phyloP scores from a whole-genome alignment of 2,113 vertebrate species.

The Hydropotes inermis region DNA sequence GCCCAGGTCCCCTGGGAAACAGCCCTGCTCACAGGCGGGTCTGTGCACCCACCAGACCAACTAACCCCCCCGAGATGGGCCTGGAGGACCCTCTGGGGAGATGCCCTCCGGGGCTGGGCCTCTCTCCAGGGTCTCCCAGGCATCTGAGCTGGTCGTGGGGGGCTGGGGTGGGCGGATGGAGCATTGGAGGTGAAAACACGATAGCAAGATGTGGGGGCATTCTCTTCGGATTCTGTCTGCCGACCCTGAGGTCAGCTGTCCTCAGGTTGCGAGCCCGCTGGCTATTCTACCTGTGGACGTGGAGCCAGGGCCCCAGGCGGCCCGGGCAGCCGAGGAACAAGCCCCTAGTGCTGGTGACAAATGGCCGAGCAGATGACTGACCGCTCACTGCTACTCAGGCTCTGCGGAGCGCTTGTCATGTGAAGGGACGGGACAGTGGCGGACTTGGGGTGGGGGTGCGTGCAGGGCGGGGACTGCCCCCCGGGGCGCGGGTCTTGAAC shows the following conservation, averaged over 20 bases:
- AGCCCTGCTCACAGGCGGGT: background rate
- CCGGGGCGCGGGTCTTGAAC: no score
- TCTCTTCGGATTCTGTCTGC: background rate
- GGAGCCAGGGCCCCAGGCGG: background rate
- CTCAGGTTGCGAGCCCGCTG: background rate
- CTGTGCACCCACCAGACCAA: background rate
- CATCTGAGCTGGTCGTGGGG: background rate
- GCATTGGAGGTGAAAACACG: accelerated
- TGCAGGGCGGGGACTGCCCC: accelerated
- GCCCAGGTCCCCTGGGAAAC: background rate
- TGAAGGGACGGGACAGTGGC: background rate
- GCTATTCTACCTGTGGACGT: accelerated
- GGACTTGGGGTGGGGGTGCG: accelerated
- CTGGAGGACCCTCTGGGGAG: background rate
- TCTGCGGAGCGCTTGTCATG: background rate
- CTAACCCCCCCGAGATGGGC: accelerated
- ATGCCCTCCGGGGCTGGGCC: accelerated
- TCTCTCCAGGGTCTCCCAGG: background rate
- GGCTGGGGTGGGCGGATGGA: no score
- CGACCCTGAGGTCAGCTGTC: background rate
- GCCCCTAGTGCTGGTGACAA: background rate
- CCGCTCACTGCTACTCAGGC: accelerated
- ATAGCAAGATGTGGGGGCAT: no score
- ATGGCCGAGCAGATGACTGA: background rate
- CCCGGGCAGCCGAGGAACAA: accelerated